phyloP scores from a whole-genome alignment of 1,140 invertebrate genomes.

The Arion vulgaris region DNA sequence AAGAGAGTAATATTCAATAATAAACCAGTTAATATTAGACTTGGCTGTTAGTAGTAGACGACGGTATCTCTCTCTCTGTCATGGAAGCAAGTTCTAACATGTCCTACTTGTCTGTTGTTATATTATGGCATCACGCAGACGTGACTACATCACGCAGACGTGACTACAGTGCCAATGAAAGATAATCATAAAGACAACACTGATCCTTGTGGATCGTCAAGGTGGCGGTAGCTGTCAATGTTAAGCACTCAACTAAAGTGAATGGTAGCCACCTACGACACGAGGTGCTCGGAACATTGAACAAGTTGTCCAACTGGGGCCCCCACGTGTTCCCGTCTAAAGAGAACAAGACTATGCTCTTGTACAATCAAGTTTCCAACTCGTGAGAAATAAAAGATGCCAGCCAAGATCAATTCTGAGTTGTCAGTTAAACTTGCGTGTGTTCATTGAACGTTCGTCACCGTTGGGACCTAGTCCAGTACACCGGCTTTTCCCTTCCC shows the following conservation, averaged over 20 bases:
- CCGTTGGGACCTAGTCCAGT: background rate
- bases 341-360: conserved; percentile 21
- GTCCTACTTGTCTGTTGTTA: too few relatives aligned
- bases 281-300: background rate
- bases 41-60: too few relatives aligned
- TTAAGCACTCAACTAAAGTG: background rate
- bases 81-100: too few relatives aligned
- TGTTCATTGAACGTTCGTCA: conserved; percentile 19
- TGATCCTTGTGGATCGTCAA: background rate
- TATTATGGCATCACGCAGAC: too few relatives aligned
- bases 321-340: background rate
- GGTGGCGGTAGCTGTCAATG: background rate
- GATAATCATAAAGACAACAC: too few relatives aligned
- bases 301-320: background rate
- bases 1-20: too few relatives aligned
- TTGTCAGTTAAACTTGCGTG: conserved; percentile 16
- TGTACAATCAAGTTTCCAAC: background rate
- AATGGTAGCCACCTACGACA: background rate
- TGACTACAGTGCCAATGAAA: too few relatives aligned
- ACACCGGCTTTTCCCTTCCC: background rate
- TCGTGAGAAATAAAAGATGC: conserved; percentile 23
- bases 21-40: too few relatives aligned
- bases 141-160: too few relatives aligned
- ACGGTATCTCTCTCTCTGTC: too few relatives aligned
- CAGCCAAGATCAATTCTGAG: conserved; percentile 26